Percentiles rank a stretch among this genome's conserved stretches.
Evolutionary conservation across 2,113 vertebrate species (phyloP).

Genomic region (Fulica atra): DNA sequence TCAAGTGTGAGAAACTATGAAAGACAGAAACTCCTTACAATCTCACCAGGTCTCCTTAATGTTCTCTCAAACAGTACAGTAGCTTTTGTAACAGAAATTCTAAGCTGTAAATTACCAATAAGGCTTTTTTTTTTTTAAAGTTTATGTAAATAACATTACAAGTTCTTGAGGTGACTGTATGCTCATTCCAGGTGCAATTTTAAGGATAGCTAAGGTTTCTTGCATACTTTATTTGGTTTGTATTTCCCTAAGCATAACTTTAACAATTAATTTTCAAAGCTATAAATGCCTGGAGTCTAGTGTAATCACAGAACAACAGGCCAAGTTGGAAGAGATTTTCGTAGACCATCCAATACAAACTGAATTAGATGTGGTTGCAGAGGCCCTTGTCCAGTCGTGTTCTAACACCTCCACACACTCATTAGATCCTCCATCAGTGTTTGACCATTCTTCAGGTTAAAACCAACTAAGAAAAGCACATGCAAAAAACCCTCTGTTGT

Average conservation of each 20-base stretch:
- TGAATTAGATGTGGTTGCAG: not conserved
- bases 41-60: not conserved
- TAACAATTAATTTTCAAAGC: not conserved
- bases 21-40: not conserved
- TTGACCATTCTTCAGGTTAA: not conserved
- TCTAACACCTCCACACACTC: not conserved
- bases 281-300: not conserved
- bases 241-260: not conserved
- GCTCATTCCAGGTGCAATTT: not conserved
- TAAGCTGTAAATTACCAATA: not conserved
- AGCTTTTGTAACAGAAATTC: not conserved
- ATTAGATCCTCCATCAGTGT: not conserved
- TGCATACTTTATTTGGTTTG: not conserved
- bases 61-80: not conserved
- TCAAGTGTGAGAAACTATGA: not conserved
- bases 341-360: not conserved
- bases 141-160: not conserved
- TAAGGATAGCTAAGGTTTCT: not conserved
- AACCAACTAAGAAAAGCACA: not conserved
- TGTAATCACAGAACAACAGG: not conserved
- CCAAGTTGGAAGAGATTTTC: not conserved
- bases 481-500: not conserved
- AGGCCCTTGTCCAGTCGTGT: not conserved
- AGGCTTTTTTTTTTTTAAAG: not conserved
- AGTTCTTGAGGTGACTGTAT: not conserved